phyloP scores from a whole-genome alignment of 2,797 vertebrate species.

The Huso huso region DNA sequence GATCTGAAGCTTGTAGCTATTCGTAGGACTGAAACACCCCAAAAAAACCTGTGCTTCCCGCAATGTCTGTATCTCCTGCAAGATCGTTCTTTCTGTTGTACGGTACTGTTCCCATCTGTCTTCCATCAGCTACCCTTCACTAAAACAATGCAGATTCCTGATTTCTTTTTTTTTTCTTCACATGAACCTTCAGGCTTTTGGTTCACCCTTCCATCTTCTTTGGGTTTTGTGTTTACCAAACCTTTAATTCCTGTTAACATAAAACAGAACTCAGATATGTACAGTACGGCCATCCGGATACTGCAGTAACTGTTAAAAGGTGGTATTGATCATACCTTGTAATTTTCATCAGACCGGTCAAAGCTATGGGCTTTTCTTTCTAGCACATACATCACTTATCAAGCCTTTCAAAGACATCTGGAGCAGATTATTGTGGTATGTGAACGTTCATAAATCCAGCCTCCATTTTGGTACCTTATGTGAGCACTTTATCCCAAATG shows the following conservation, averaged over 20 bases:
- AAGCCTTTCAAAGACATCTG: conserved; percentile 55
- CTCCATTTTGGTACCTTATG: conserved; percentile 57
- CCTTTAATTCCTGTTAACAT: conserved; percentile 30
- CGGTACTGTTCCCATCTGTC: too few relatives aligned
- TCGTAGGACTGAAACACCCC: background rate
- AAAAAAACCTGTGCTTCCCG: too few relatives aligned
- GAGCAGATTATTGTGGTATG: conserved; percentile 55
- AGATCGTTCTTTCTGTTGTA: too few relatives aligned
- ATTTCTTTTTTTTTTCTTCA: background rate
- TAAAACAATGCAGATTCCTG: background rate
- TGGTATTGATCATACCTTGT: conserved; percentile 60
- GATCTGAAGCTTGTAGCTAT: conserved; percentile 19
- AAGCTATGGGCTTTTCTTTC: conserved; percentile 57
- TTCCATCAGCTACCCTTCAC: background rate
- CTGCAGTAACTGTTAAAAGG: conserved; percentile 50
- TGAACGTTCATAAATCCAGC: conserved; percentile 45
- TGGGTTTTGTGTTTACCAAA: conserved; percentile 22
- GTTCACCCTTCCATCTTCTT: background rate
- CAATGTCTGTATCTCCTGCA: too few relatives aligned
- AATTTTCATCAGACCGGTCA: conserved; percentile 58
- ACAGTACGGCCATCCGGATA: conserved; percentile 49
- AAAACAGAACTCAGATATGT: conserved; percentile 37
- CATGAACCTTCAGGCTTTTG: too few relatives aligned
- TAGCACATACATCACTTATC: conserved; percentile 43
- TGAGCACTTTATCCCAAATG: conserved; percentile 13